phyloP scores from a whole-genome alignment of 1,140 invertebrate species.

The Drosophila seguyi region DNA sequence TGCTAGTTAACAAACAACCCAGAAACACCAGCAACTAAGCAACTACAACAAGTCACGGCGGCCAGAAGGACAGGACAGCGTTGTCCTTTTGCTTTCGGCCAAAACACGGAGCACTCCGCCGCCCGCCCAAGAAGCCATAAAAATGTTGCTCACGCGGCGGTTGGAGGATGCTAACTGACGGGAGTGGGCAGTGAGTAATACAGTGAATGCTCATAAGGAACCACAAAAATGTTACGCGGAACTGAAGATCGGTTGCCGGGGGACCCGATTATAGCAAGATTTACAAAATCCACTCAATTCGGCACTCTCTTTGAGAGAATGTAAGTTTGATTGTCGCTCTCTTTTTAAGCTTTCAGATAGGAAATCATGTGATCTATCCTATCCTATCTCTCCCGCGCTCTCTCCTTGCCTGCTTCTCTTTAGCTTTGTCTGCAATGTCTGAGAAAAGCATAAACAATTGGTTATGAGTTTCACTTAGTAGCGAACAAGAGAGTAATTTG shows the following conservation, averaged over 20 bases:
- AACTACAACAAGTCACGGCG: constrained; percentile 40
- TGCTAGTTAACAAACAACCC: constrained; percentile 64
- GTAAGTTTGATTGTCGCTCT: too few species aligned
- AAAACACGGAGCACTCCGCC: constrained; percentile 39
- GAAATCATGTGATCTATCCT: too few species aligned
- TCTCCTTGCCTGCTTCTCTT: too few species aligned
- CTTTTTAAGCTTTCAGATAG: too few species aligned
- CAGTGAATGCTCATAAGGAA: neutral
- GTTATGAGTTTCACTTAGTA: too few species aligned
- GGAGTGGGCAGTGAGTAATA: neutral
- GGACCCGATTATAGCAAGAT: neutral
- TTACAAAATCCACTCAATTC: too few species aligned
- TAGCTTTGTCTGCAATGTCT: too few species aligned
- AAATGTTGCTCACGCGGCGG: constrained; percentile 67
- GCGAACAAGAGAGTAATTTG: too few species aligned
- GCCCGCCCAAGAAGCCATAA: constrained; percentile 66
- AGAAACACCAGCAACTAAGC: constrained; percentile 34
- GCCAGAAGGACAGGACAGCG: constrained; percentile 52
- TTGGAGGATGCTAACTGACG: neutral
- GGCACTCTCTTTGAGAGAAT: too few species aligned
- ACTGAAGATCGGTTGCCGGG: too few species aligned
- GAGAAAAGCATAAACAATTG: too few species aligned
- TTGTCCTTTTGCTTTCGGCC: constrained; percentile 56
- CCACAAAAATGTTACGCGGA: neutral
- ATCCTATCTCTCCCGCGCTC: too few species aligned